Conservation (phyloP, 2,888 invertebrate species). For the Parapristionchus giblindavisi region DNA sequence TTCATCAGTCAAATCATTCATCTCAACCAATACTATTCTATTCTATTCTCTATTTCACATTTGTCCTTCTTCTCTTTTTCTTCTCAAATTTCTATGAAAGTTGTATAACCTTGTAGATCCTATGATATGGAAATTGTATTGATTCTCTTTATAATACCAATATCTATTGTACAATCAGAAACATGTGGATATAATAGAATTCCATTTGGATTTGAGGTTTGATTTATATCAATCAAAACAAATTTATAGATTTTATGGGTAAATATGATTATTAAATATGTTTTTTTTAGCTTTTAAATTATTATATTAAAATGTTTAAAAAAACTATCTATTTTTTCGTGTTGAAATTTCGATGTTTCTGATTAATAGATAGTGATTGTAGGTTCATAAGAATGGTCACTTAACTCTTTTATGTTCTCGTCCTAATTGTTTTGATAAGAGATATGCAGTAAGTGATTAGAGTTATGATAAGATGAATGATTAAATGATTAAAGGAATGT, state of each 20-base stretch:
- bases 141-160: no score
- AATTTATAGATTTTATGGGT: no score
- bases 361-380: neutral
- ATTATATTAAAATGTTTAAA: neutral
- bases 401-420: slow-evolving; percentile 54
- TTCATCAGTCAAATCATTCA: neutral
- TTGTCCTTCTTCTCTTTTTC: no score
- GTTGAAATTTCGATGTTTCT: neutral
- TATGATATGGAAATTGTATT: no score
- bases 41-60: no score
- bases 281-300: no score
- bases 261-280: no score
- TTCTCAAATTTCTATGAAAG: no score
- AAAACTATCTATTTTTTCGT: neutral
- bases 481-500: slow-evolving; percentile 48
- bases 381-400: slow-evolving; percentile 52
- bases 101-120: no score
- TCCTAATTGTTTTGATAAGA: slow-evolving; percentile 57
- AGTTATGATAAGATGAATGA: neutral
- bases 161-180: neutral
- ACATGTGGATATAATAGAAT: slow-evolving; percentile 22
- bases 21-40: no score
- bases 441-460: slow-evolving; percentile 50
- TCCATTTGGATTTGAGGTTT: slow-evolving; percentile 32
- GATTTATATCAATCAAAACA: neutral